Percentiles rank a stretch among this genome's conserved stretches.
Conservation (phyloP, 2,797 vertebrate species). For the Synanceia verrucosa region DNA sequence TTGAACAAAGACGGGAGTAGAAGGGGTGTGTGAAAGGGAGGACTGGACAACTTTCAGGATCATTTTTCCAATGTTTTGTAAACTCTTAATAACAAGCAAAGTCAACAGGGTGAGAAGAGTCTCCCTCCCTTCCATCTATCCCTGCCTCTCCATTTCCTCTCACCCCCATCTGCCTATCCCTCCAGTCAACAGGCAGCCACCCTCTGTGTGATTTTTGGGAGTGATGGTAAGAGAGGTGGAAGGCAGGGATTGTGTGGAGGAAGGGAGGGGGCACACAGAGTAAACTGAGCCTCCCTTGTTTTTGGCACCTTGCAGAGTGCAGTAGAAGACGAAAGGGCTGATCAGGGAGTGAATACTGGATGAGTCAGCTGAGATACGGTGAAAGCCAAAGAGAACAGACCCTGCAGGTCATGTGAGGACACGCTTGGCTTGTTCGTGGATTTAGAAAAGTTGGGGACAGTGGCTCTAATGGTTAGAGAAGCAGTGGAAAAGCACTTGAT, state of each 20-base stretch:
- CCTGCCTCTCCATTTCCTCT: conserved; percentile 39
- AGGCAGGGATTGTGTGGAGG: conserved; percentile 64
- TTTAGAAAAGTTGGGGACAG: conserved; percentile 22
- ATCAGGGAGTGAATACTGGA: conserved; percentile 61
- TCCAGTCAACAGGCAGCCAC: conserved; percentile 41
- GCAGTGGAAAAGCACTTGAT: conserved; percentile 1
- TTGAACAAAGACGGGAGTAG: conserved; percentile 27
- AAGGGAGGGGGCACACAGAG: conserved; percentile 70
- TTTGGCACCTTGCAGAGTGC: conserved; percentile 73
- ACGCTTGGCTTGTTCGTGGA: background rate
- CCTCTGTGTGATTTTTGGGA: conserved; percentile 67
- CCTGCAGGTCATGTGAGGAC: conserved; percentile 66
- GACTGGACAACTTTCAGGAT: conserved; percentile 34
- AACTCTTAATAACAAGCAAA: conserved; percentile 54
- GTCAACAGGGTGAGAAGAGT: conserved; percentile 39
- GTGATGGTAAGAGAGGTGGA: conserved; percentile 59
- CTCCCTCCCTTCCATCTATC: conserved; percentile 50
- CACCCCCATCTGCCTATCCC: conserved; percentile 26
- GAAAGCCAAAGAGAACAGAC: conserved; percentile 64
- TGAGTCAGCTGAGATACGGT: conserved; percentile 69
- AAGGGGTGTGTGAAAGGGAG: conserved; percentile 15
- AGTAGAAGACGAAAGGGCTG: conserved; percentile 55
- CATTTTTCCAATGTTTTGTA: conserved; percentile 51
- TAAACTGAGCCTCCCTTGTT: conserved; percentile 77
- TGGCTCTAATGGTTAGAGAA: background rate